Evolutionary conservation across 1,140 invertebrate genomes (phyloP), one percentile per base, ranked within the genome.

Genomic region (Anagrus nilaparvatae): DNA sequence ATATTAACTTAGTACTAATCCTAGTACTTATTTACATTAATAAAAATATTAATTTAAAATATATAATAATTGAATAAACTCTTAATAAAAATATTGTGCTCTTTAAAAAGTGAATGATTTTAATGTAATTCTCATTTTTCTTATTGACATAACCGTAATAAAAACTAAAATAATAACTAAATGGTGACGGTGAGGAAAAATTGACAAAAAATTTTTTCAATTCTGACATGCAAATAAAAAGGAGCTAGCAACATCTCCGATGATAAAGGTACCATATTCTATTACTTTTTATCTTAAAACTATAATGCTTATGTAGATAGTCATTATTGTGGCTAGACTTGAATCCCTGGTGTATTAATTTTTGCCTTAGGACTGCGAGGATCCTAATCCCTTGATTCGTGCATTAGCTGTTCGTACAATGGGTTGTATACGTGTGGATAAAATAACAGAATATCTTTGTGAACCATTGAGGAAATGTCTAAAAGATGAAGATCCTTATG

Each of bases 401-500:
- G 97, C 97, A 7, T 67, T 99, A 55, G 97, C 97, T 47, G 97
- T 99, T 27, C 76, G 97, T 30, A 99, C 97, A 10, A 99, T 99
- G 97, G 97, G 96, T 28, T 99, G 96, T 62, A 99, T 99, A 59
- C 77, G 97, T 32, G 97, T 99, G 32, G 97, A 99, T 69, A 99
- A 99, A 72, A 99, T 99, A 55, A 99, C 97, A 3, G 97, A 99
- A 71, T 99, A 99, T 71, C 71, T 99, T 7, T 99, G 97, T 70
- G 96, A 99, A 61, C 97, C 97, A 4, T 70, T 99, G 44, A 72
- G 97, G 33, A 99, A 99, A 64, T 99, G 97, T 69, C 75, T 99
- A 51, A 92, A 93, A 63, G 97, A 99, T 71, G 96, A 99, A 65
- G 97, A 99, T 75, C 97, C 97, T 0, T 99, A 99, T 71, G 97